Base-by-base conservation (phyloP, 2,113 vertebrate genomes). In the Chascanopsetta lugubris region DNA sequence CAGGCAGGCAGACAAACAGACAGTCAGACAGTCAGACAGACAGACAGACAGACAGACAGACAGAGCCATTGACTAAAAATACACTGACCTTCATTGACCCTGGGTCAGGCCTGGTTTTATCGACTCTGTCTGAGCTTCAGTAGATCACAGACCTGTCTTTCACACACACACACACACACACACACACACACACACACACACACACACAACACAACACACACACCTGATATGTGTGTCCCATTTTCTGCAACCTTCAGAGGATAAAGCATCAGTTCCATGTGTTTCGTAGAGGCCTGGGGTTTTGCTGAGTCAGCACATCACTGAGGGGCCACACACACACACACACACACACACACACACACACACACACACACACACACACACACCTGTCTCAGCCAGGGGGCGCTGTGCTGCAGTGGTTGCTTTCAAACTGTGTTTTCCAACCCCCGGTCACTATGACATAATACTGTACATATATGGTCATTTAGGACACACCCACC, bases 381-480 rank as follows among this genome's bases (percentile, higher is more conserved):
- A 75, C 75, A 82, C 72, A 63, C 61, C 42, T 70, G 67, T 77
- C 69, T 84, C 69, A 83, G 70, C 43, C 50, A 62, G 70, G 61
- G 77, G 73, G 79, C 78, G 78, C 82, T 85, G 77, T 68, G 70
- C 69, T 77, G 78, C n/a, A n/a, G n/a, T n/a, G n/a, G n/a, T n/a
- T 75, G 66, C 72, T 71, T 42, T 81, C 32, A 49, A 78, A 73
- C 27, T n/a, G n/a, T n/a, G n/a, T n/a, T n/a, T n/a, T n/a, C n/a
- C 61, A 24, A 68, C 45, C 76, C 68, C 79, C 79, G 86, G 47
- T 82, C 73, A 85, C 55, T 7, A 1, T 20, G 51, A 71, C n/a
- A n/a, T n/a, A n/a, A n/a, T n/a, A n/a, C n/a, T n/a, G n/a, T n/a
- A n/a, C n/a, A n/a, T n/a, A n/a, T n/a, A n/a, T n/a, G n/a, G n/a